phyloP scores from a whole-genome alignment of 30 jellyfish, hydroid and myxozoan species.

The Aurelia sp. region DNA sequence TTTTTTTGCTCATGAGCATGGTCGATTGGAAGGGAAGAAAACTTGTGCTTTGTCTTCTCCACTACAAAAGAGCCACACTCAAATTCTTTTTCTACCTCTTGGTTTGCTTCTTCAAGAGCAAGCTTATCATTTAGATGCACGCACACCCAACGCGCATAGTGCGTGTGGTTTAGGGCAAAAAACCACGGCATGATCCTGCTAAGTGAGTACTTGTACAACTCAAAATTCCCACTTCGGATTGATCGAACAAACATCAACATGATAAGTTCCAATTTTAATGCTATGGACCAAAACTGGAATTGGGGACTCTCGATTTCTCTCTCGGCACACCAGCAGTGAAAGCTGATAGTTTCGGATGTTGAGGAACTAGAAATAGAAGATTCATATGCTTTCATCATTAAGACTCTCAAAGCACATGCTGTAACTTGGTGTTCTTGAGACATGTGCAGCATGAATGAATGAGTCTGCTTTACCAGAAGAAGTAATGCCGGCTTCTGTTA shows the following conservation, averaged over 20 bases:
- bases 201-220: background rate
- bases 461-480: too few relatives aligned
- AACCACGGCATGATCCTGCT: slow-evolving; percentile 35
- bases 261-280: background rate
- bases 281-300: background rate
- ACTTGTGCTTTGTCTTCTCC: too few relatives aligned
- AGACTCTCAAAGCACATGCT: background rate
- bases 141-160: slow-evolving; percentile 56
- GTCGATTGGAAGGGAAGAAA: too few relatives aligned
- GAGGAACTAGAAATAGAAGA: background rate
- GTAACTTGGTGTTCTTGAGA: too few relatives aligned
- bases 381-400: background rate
- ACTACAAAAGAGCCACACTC: too few relatives aligned
- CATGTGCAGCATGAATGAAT: too few relatives aligned
- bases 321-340: too few relatives aligned
- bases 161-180: slow-evolving; percentile 34
- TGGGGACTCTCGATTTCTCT: background rate
- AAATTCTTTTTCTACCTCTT: too few relatives aligned
- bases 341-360: background rate
- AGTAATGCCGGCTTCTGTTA: too few relatives aligned
- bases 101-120: too few relatives aligned
- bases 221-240: background rate
- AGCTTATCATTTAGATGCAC: too few relatives aligned
- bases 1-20: too few relatives aligned
- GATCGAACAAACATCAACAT: background rate